Evolutionary conservation across 2,797 vertebrate genomes (phyloP), one percentile per base, ranked within the genome.

Genomic region (Sebastes iracundus): DNA sequence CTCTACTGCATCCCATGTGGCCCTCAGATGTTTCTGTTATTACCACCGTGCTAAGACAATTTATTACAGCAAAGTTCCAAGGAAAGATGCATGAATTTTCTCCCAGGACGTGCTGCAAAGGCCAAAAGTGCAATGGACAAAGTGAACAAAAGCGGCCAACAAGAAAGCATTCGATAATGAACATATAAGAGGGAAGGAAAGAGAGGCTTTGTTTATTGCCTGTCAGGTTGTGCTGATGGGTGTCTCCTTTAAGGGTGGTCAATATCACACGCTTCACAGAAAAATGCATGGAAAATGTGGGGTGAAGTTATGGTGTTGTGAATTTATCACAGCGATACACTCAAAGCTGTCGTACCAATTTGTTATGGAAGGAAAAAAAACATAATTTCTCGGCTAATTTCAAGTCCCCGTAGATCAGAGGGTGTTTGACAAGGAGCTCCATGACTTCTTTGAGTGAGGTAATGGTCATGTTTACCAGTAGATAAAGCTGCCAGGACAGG

Each of bases 1-100:
- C 52, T 75, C 77, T 82, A 42, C 67, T 86, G 63, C 79, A 72
- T 81, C 87, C 86, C 91, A 91, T 89, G 89, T 92, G 92, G 85
- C 71, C 77, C 55, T 93, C 85, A 93, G 87, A 93, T 92, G 92
- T 91, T 91, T 86, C 88, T 91, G 86, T 80, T 90, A 83, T 89
- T 88, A 84, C 64, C 72, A 62, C 46, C 74, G 49, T 75, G 81
- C 77, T 70, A 75, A 79, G 74, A 84, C 75, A 80, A 92, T 93
- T 87, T 91, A 90, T 91, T 84, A 82, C 80, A 64, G 58, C 65
- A 10, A 20, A 68, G 63, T 82, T 84, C 64, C 80, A 79, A 72
- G 55, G 52, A 82, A 82, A 71, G 27, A 86, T 59, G 58, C 72
- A 83, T 83, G 78, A 65, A 64, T 75, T 84, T 82, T 64, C 53